Evolutionary conservation across 2,888 invertebrate genomes (phyloP).

Genomic region (Phortica magna): DNA sequence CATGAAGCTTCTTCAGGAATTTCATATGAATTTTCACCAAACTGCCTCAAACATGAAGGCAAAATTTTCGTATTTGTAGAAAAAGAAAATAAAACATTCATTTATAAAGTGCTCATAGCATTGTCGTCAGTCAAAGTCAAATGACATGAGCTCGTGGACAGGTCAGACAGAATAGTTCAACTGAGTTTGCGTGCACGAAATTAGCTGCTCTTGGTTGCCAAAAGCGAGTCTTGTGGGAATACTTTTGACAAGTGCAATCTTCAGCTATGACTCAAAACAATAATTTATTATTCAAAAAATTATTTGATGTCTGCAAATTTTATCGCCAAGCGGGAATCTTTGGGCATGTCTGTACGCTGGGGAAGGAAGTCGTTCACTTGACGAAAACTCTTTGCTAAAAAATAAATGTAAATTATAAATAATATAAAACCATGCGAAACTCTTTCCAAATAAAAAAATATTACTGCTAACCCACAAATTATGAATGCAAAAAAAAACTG

Average conservation of each 20-base stretch:
- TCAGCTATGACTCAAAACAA: background rate
- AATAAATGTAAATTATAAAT: background rate
- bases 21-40: background rate
- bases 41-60: too few relatives aligned
- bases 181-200: conserved; percentile 16
- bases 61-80: too few relatives aligned
- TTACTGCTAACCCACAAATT: conserved; percentile 68
- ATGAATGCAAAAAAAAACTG: conserved; percentile 52
- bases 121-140: too few relatives aligned
- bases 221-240: background rate
- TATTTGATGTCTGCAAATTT: background rate
- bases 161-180: conserved; percentile 5
- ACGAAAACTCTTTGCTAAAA: conserved; percentile 3
- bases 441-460: conserved; percentile 6
- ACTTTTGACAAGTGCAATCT: background rate
- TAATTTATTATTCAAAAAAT: background rate
- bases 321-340: conserved; percentile 19
- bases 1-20: conserved; percentile 2
- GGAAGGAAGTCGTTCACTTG: background rate
- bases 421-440: conserved; percentile 16
- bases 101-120: too few relatives aligned
- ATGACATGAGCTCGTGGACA: too few relatives aligned
- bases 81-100: too few relatives aligned
- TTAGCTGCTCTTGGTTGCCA: background rate
- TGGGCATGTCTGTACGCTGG: background rate